A percentile compares a stretch with the other conserved stretches of the same genome.
Conservation (phyloP, 2,797 vertebrate species). For the Bradypodion pumilum region DNA sequence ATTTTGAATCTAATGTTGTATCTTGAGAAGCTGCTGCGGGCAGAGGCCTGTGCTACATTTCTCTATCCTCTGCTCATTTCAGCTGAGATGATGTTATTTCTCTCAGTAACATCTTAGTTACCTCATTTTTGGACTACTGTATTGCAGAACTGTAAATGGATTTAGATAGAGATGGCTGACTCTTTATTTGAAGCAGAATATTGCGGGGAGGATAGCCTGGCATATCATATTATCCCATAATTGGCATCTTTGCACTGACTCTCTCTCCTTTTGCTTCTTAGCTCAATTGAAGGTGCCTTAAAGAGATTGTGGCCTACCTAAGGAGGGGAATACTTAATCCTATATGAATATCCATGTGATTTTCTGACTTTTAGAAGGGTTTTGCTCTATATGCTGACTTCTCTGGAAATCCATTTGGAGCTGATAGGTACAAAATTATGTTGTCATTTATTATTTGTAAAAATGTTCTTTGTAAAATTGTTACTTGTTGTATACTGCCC, state of each 20-base stretch:
- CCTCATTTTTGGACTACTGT: neutral
- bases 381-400: neutral
- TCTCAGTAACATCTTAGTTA: too few species aligned
- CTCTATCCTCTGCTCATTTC: too few species aligned
- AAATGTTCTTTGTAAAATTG: too few species aligned
- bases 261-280: too few species aligned
- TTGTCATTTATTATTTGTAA: neutral
- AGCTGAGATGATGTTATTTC: neutral
- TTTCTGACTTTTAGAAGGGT: neutral
- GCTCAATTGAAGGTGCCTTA: neutral
- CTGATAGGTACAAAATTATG: neutral
- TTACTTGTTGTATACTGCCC: too few species aligned
- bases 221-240: neutral
- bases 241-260: neutral
- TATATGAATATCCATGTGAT: neutral
- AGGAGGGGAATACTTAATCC: neutral
- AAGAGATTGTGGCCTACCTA: too few species aligned
- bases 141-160: neutral
- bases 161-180: neutral
- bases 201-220: neutral
- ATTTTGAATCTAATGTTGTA: too few species aligned
- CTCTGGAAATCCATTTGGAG: neutral
- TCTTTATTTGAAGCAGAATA: neutral
- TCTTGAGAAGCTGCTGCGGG: too few species aligned
- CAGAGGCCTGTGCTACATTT: too few species aligned